These are phyloP conservation scores for Bombus terrestris DNA, from an alignment of 1,140 invertebrate genomes.

Conservation along the genomic window DNA sequence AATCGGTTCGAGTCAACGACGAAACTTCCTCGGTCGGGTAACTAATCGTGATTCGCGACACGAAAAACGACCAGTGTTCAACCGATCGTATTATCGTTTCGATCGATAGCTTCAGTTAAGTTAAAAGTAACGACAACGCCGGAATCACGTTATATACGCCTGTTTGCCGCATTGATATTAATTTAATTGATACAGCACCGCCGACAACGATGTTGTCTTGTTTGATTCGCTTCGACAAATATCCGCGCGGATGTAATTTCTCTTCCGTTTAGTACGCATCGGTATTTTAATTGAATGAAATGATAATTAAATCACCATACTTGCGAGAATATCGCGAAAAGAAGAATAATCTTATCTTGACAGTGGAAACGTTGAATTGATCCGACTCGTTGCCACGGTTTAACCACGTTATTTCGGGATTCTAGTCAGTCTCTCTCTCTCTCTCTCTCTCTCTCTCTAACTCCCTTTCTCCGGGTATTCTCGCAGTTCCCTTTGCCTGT, in stretches of 20 bases:
- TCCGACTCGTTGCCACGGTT: slow-evolving; percentile 5
- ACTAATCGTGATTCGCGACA: slow-evolving; percentile 54
- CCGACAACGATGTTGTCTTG: no score
- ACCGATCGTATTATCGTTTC: slow-evolving; percentile 47
- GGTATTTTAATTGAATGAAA: background rate
- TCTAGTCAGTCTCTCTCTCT: background rate
- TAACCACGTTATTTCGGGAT: slow-evolving; percentile 41
- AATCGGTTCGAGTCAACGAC: slow-evolving; percentile 62
- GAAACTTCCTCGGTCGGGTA: slow-evolving; percentile 45
- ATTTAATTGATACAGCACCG: background rate
- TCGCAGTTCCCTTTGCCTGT: slow-evolving; percentile 44
- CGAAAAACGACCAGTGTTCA: slow-evolving; percentile 13
- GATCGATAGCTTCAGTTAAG: slow-evolving; percentile 40
- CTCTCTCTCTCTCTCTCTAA: background rate
- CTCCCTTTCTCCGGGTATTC: background rate
- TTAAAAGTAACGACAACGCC: background rate
- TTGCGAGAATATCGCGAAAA: background rate
- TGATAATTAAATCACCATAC: slow-evolving; percentile 2
- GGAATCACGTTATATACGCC: background rate
- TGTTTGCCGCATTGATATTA: background rate
- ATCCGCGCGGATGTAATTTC: background rate
- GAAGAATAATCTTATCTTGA: slow-evolving; percentile 2
- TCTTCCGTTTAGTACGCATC: background rate
- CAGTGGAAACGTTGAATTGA: background rate
- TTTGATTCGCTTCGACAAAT: background rate